These are phyloP conservation scores for Drosophila nannoptera DNA, from an alignment of 1,140 invertebrate species.

Conservation along the genomic window DNA sequence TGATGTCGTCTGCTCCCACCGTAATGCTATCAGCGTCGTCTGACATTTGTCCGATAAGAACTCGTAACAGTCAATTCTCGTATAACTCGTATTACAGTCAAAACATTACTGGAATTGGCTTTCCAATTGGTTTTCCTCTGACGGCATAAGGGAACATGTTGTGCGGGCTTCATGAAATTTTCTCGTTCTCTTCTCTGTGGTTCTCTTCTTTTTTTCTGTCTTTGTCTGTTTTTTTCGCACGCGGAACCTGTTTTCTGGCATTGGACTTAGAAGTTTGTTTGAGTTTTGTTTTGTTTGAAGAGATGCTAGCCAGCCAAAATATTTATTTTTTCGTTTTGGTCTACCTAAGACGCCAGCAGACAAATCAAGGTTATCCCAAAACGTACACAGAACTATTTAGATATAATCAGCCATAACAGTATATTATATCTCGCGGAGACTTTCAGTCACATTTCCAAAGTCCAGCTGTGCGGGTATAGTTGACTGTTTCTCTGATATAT, in stretches of 20 bases:
- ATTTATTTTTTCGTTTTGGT: neutral
- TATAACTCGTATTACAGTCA: too few relatives aligned
- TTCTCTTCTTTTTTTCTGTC: slow-evolving; percentile 63
- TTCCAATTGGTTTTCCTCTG: slow-evolving; percentile 33
- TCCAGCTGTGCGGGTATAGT: slow-evolving; percentile 22
- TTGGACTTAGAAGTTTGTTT: slow-evolving; percentile 59
- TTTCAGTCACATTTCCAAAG: slow-evolving; percentile 40
- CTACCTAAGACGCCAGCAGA: slow-evolving; percentile 21
- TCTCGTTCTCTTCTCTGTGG: neutral
- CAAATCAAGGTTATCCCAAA: slow-evolving; percentile 42
- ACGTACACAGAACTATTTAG: neutral
- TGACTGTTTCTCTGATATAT: neutral
- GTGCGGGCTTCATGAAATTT: too few relatives aligned
- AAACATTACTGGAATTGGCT: slow-evolving; percentile 19
- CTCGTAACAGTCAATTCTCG: slow-evolving; percentile 12
- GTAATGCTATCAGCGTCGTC: slow-evolving; percentile 52
- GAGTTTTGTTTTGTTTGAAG: slow-evolving; percentile 47
- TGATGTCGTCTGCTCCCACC: slow-evolving; percentile 13
- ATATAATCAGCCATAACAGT: slow-evolving; percentile 4
- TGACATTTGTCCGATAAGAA: slow-evolving; percentile 65
- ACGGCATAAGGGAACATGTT: neutral
- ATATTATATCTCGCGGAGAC: neutral
- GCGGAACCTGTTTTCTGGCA: slow-evolving; percentile 53
- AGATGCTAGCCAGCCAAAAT: slow-evolving; percentile 29
- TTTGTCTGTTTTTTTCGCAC: slow-evolving; percentile 23